Percentiles rank a stretch among this genome's conserved stretches.
phyloP scores from a whole-genome alignment of 2,797 vertebrate species.

The Mustela erminea region DNA sequence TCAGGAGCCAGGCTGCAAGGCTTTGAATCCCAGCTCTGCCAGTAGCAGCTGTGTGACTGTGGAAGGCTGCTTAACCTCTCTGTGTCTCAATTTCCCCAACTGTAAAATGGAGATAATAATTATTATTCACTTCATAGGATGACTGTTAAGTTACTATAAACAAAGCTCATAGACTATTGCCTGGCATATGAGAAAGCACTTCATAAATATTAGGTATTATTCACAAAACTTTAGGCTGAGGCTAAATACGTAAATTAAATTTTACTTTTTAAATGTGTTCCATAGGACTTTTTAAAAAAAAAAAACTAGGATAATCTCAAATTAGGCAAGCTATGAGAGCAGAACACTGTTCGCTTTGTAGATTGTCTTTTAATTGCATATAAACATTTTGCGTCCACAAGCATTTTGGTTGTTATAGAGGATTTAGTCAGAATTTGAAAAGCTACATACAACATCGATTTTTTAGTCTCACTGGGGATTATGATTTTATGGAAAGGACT shows the following conservation, averaged over 20 bases:
- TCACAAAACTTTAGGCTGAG: neutral
- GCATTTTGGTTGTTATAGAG: neutral
- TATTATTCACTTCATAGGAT: neutral
- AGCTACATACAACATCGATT: neutral
- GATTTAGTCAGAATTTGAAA: neutral
- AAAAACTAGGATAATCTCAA: neutral
- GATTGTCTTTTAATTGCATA: conserved; percentile 2
- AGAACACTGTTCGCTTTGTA: neutral
- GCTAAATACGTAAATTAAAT: conserved; percentile 7
- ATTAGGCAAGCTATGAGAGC: conserved; percentile 26
- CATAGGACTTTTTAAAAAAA: neutral
- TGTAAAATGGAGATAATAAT: neutral
- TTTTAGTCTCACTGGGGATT: neutral
- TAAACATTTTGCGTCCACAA: neutral
- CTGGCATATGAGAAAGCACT: neutral
- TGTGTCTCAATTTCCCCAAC: neutral
- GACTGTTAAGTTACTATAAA: neutral
- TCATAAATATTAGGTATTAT: neutral
- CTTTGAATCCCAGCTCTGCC: neutral
- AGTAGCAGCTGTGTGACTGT: neutral
- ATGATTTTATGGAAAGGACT: conserved; percentile 61
- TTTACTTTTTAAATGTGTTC: conserved; percentile 18
- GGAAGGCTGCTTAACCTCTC: neutral
- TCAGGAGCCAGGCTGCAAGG: neutral
- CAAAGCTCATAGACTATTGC: neutral